Conservation (phyloP, 2,888 invertebrate genomes). For the Bhutanitis thaidina region DNA sequence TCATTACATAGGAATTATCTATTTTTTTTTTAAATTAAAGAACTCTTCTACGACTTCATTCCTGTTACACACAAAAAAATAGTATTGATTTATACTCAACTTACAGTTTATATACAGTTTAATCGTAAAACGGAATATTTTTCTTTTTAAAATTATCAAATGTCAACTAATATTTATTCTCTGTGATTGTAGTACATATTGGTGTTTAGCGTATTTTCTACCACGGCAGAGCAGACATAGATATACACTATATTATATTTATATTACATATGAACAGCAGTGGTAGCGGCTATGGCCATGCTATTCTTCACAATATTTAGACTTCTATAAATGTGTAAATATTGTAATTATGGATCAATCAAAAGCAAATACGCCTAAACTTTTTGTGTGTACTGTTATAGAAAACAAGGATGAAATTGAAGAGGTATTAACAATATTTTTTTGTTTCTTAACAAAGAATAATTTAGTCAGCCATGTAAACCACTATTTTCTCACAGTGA, state of each 20-base stretch:
- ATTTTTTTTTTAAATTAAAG: no score
- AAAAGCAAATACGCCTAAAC: slow-evolving; percentile 83
- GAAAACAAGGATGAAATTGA: slow-evolving; percentile 95
- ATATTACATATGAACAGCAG: slow-evolving; percentile 45
- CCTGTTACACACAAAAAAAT: no score
- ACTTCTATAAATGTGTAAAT: slow-evolving; percentile 70
- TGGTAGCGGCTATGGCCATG: slow-evolving; percentile 74
- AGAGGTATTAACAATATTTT: slow-evolving; percentile 85
- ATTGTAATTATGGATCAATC: slow-evolving; percentile 79
- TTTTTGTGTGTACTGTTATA: slow-evolving; percentile 90
- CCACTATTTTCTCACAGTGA: slow-evolving; percentile 61
- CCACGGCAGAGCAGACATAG: no score
- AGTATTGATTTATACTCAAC: no score
- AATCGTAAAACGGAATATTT: no score
- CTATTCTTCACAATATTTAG: slow-evolving; percentile 70
- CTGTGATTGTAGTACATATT: slow-evolving; percentile 49
- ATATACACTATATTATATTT: no score
- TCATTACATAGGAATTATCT: no score
- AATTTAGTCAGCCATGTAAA: slow-evolving; percentile 76
- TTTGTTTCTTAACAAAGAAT: slow-evolving; percentile 74
- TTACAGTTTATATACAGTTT: no score
- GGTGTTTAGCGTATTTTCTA: slow-evolving; percentile 49
- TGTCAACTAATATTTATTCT: slow-evolving; percentile 24
- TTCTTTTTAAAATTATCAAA: no score
- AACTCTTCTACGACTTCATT: no score